A percentile compares a stretch with the other conserved stretches of the same genome.
These are phyloP conservation scores for Monopterus albus DNA, from an alignment of 2,113 vertebrate species.

Conservation along the genomic window DNA sequence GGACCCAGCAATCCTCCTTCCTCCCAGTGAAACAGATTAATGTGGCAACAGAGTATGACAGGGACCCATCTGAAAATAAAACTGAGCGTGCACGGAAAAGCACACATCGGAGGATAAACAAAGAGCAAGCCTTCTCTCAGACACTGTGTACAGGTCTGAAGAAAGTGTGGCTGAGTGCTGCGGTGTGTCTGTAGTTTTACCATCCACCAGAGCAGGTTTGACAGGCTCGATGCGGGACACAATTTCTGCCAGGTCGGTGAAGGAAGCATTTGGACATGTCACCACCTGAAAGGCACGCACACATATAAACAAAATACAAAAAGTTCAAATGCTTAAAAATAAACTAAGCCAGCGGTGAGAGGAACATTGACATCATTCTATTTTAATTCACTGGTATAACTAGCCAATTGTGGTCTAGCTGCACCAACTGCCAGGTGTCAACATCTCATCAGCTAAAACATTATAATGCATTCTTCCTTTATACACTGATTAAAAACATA, in stretches of 20 bases:
- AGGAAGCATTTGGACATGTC: conserved; percentile 92
- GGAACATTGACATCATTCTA: not conserved
- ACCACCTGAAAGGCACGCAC: conserved; percentile 78
- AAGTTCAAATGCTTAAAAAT: not conserved
- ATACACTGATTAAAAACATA: not conserved
- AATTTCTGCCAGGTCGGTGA: conserved; percentile 95
- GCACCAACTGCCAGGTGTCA: not conserved
- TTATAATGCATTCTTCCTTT: not conserved
- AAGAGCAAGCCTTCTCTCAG: not conserved
- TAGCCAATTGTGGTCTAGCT: not conserved
- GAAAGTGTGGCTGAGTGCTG: not conserved
- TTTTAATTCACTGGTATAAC: not conserved
- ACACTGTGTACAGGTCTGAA: not conserved
- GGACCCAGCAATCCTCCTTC: not conserved
- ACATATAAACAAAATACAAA: not conserved
- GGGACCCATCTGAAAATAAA: not conserved
- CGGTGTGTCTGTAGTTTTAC: conserved; percentile 79
- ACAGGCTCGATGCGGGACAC: conserved; percentile 94
- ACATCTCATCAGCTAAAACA: not conserved
- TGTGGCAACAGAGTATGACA: conserved; percentile 11
- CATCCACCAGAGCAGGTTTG: conserved; percentile 84
- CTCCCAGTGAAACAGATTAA: not conserved
- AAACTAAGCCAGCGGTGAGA: not conserved
- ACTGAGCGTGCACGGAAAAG: not conserved
- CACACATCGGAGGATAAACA: not conserved